Conservation (phyloP, 2,113 vertebrate species). For the Nothocercus julius region DNA sequence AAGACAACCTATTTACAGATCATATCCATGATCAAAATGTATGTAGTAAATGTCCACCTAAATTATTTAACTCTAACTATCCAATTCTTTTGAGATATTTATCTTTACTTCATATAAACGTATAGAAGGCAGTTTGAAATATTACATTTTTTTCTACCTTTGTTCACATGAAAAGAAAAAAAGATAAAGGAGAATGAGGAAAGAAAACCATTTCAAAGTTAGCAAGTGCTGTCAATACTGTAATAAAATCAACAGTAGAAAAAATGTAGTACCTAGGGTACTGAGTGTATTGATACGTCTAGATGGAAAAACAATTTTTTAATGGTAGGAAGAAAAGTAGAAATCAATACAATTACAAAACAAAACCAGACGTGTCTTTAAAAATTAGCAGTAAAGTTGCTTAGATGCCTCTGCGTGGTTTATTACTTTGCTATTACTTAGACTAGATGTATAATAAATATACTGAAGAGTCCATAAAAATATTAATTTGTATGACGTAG, state of each 20-base stretch:
- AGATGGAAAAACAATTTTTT: not conserved
- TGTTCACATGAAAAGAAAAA: not conserved
- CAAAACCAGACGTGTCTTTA: not conserved
- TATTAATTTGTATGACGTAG: not conserved
- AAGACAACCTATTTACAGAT: not conserved
- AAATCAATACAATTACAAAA: conserved; percentile 8
- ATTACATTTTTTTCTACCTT: not conserved
- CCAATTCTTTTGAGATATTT: not conserved
- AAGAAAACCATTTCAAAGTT: not conserved
- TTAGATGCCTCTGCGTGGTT: not conserved
- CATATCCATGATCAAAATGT: not conserved
- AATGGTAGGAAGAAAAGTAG: not conserved
- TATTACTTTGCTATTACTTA: not conserved
- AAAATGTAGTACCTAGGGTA: not conserved
- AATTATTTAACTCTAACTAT: not conserved
- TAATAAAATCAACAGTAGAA: not conserved
- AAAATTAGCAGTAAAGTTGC: not conserved
- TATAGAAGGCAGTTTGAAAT: not conserved
- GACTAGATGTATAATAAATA: not conserved
- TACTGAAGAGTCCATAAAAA: not conserved
- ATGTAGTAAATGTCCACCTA: not conserved
- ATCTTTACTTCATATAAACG: not conserved
- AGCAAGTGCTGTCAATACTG: not conserved
- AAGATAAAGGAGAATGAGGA: not conserved
- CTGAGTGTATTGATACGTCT: not conserved